Percentiles rank a stretch among this genome's conserved stretches.
Conservation (phyloP, 2,888 invertebrate species). For the Elmis aenea region DNA sequence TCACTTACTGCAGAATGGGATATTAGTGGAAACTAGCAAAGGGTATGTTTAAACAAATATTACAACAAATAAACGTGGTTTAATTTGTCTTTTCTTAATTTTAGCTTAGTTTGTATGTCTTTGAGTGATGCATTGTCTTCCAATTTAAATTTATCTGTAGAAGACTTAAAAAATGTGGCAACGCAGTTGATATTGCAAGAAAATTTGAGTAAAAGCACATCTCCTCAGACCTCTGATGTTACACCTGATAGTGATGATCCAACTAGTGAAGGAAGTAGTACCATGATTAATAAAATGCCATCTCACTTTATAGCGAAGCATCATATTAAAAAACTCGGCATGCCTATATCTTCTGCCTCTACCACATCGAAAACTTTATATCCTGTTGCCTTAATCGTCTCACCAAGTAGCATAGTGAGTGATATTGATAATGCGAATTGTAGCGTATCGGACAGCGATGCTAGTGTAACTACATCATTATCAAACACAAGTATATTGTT, state of each 20-base stretch:
- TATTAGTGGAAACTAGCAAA: slow-evolving; percentile 46
- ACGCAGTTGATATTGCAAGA: slow-evolving; percentile 45
- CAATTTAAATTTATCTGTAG: slow-evolving; percentile 46
- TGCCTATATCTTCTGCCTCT: not conserved
- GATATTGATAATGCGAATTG: not conserved
- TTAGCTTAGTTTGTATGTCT: slow-evolving; percentile 47
- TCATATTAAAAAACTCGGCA: not conserved
- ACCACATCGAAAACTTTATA: no score
- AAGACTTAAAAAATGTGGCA: slow-evolving; percentile 47
- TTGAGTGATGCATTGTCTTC: slow-evolving; percentile 47
- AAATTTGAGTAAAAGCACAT: slow-evolving; percentile 23
- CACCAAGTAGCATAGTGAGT: not conserved
- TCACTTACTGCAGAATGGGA: slow-evolving; percentile 45
- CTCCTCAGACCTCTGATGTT: slow-evolving; percentile 22
- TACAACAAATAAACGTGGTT: no score
- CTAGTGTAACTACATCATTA: not conserved
- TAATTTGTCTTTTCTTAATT: slow-evolving; percentile 24
- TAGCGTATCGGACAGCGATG: not conserved
- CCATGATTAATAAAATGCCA: slow-evolving; percentile 11
- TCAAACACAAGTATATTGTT: not conserved
- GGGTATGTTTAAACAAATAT: no score
- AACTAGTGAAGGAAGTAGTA: slow-evolving; percentile 41
- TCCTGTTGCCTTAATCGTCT: no score
- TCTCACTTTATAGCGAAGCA: not conserved
- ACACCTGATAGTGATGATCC: slow-evolving; percentile 42